These are phyloP conservation scores for Sarcophaga carnaria DNA, from an alignment of 2,888 invertebrate genomes.

Conservation along the genomic window DNA sequence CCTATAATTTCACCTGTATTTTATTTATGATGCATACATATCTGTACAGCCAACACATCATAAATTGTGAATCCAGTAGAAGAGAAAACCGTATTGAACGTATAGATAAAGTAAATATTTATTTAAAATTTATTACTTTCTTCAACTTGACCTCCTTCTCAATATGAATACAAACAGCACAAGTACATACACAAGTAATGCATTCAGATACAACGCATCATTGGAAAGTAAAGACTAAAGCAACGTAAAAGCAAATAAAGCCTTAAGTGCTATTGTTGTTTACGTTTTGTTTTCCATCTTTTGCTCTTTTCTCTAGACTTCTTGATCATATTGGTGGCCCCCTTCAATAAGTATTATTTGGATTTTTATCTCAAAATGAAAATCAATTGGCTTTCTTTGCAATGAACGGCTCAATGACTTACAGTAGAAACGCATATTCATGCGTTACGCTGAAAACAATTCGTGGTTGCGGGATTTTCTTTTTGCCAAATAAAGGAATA, in stretches of 20 bases:
- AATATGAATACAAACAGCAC: slow-evolving; percentile 7
- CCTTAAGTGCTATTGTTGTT: slow-evolving; percentile 48
- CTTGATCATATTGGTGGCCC: slow-evolving; percentile 51
- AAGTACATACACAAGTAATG: neutral
- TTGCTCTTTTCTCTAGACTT: slow-evolving; percentile 36
- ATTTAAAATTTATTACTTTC: slow-evolving; percentile 36
- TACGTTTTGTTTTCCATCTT: neutral
- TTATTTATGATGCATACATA: slow-evolving; percentile 42
- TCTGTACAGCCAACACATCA: slow-evolving; percentile 7
- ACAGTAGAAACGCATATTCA: slow-evolving; percentile 61
- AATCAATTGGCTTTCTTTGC: slow-evolving; percentile 59
- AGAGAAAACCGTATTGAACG: neutral
- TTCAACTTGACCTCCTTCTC: slow-evolving; percentile 62
- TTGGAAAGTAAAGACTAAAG: neutral
- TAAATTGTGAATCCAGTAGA: neutral
- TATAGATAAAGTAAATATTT: slow-evolving; percentile 1
- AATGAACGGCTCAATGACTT: slow-evolving; percentile 17
- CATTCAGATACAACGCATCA: neutral
- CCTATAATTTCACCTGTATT: too few species aligned
- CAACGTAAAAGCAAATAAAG: slow-evolving; percentile 39
- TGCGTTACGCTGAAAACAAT: slow-evolving; percentile 61
- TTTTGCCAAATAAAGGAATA: neutral
- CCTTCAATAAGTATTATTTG: slow-evolving; percentile 32
- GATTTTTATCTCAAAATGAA: slow-evolving; percentile 51
- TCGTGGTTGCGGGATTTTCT: neutral